Evolutionary conservation across 2,113 vertebrate species (phyloP).

Genomic region (Mus pahari): DNA sequence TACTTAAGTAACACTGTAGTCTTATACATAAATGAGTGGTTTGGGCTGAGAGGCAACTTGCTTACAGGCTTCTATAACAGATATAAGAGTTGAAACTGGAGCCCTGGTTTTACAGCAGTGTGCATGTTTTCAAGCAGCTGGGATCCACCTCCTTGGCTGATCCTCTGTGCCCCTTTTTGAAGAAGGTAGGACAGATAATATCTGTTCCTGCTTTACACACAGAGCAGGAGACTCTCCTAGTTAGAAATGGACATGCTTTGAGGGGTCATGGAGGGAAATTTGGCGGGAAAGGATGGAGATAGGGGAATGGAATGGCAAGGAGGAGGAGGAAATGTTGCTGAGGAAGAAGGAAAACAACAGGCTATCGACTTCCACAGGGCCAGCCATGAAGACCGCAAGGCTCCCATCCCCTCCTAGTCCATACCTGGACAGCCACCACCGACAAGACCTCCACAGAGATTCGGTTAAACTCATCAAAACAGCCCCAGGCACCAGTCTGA

Average conservation of each 20-base stretch:
- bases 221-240: not conserved
- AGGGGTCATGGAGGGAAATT: not conserved
- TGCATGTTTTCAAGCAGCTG: not conserved
- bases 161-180: not conserved
- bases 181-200: not conserved
- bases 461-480: constrained; percentile 98
- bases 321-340: not conserved
- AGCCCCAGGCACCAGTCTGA: constrained; percentile 99
- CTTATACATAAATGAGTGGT: not conserved
- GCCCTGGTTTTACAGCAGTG: not conserved
- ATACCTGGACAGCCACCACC: constrained; percentile 97
- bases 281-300: not conserved
- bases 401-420: constrained; percentile 1
- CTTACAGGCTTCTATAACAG: not conserved
- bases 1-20: not conserved
- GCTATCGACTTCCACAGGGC: not conserved
- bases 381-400: fast-evolving
- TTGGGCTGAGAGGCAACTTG: not conserved
- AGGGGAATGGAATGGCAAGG: not conserved
- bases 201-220: not conserved
- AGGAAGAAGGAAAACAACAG: not conserved
- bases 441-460: constrained; percentile 98
- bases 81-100: not conserved
- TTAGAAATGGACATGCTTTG: not conserved
- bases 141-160: no score